Conservation (phyloP, 64 coral and sea anemone species). For the Stylophora pistillata region DNA sequence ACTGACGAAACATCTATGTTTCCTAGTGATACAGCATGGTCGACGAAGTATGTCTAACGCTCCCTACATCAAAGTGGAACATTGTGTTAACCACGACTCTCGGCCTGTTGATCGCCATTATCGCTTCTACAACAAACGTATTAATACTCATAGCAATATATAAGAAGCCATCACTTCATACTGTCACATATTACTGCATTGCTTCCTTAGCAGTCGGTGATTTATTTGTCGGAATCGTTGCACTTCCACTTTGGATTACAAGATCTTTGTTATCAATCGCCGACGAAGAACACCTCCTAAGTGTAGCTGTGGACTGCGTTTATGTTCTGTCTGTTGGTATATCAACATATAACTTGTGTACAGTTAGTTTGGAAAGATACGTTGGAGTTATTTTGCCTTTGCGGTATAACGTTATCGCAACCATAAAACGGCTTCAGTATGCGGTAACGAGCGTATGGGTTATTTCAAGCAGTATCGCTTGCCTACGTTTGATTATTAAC, state of each 20-base stretch:
- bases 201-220: constrained; percentile 17
- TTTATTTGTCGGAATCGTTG: constrained; percentile 19
- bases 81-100: not conserved
- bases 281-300: constrained; percentile 12
- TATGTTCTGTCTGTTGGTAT: constrained; percentile 19
- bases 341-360: constrained; percentile 37
- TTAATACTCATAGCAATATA: constrained; percentile 25
- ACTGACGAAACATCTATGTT: too few relatives aligned
- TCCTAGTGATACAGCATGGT: not conserved
- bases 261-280: not conserved
- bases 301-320: constrained; percentile 8
- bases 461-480: not conserved
- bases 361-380: constrained; percentile 29
- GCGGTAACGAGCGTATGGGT: not conserved
- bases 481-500: not conserved
- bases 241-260: constrained; percentile 3
- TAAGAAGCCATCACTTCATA: constrained; percentile 3
- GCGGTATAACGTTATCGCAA: constrained; percentile 2
- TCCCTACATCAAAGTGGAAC: constrained; percentile 27
- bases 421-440: not conserved
- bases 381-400: constrained; percentile 15
- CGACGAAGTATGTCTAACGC: not conserved
- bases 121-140: constrained; percentile 5
- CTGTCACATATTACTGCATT: constrained; percentile 31
- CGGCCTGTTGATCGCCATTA: not conserved